phyloP scores from a whole-genome alignment of 2,113 vertebrate genomes.

The Silurus asotus region DNA sequence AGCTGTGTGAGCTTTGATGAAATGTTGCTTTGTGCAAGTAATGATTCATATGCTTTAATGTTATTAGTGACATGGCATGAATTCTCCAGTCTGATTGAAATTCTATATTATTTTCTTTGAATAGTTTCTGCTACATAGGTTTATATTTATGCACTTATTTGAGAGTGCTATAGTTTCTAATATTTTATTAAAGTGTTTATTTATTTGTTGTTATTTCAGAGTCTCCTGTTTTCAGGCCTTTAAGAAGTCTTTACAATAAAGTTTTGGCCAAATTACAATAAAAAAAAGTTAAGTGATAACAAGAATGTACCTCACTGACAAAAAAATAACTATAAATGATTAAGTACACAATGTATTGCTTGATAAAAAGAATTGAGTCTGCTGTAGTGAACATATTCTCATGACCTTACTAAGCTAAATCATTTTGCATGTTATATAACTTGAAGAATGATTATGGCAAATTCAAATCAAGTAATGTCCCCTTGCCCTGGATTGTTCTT shows the following conservation, averaged over 20 bases:
- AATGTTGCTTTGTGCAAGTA: background rate
- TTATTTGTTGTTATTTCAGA: background rate
- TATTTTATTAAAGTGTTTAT: background rate
- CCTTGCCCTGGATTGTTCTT: too few species aligned
- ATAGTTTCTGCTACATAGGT: background rate
- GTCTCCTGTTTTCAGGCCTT: background rate
- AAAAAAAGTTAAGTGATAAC: background rate
- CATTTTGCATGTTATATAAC: too few species aligned
- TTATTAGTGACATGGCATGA: background rate
- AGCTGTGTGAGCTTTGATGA: background rate
- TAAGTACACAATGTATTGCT: background rate
- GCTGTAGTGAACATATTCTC: too few species aligned
- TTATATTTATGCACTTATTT: background rate
- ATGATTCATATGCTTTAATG: background rate
- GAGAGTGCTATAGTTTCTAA: background rate
- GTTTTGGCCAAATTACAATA: background rate
- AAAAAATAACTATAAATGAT: background rate
- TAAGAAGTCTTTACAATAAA: background rate
- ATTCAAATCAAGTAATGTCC: too few species aligned
- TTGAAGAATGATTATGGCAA: too few species aligned
- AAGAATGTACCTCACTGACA: background rate
- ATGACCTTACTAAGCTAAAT: too few species aligned
- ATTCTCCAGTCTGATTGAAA: background rate
- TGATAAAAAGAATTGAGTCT: background rate
- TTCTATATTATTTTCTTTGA: background rate